Evolutionary conservation across 1,140 invertebrate genomes (phyloP), one percentile per base, ranked within the genome.

Genomic region (Aporrectodea caliginosa): DNA sequence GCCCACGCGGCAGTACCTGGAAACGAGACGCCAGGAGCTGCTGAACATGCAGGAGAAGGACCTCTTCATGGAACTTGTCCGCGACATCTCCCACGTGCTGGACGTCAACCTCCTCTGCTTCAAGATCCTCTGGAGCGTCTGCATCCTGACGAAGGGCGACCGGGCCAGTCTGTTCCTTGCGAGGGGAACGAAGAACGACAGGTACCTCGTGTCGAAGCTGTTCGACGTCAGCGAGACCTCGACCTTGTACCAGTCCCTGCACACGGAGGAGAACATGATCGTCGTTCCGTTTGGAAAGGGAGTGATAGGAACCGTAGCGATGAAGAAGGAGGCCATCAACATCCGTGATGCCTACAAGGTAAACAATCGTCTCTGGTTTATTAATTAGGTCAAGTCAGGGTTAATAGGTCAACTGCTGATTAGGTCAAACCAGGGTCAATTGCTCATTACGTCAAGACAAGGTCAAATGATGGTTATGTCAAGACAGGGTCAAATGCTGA

Each of bases 91-190:
- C 80, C 96, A 95, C 86, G 95, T 97, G 88, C 87, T 97, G 84
- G 94, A 97, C 86, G 95, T 97, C 84, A 93, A 97, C 87, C 92
- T 94, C 14, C 91, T 97, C 2, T 97, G 95, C 86, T 94, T 96
- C 89, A 97, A 97, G 90, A 97, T 97, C 82, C 90, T 97, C 32
- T 94, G 94, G 27, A 97, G 96, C 88, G 94, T 97, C 1, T 92
- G 93, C 70, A 89, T 95, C 76, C 90, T 97, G 70, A 96, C 74
- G 32, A 68, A 69, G 31, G n/a, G 68, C 6, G 75, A 79, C n/a
- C 30, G 35, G 12, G 31, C 31, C 22, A 33, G 30, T 58, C 72
- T 76, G 34, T 79, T 77, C 35, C 29, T 75, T 22, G 31, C 30
- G 1, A 16, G 58, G 1, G 33, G 43, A 75, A n/a, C 32, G 22